Evolutionary conservation across 2,797 vertebrate species (phyloP), one percentile per base, ranked within the genome.

Genomic region (Melanotaenia trifasciata): DNA sequence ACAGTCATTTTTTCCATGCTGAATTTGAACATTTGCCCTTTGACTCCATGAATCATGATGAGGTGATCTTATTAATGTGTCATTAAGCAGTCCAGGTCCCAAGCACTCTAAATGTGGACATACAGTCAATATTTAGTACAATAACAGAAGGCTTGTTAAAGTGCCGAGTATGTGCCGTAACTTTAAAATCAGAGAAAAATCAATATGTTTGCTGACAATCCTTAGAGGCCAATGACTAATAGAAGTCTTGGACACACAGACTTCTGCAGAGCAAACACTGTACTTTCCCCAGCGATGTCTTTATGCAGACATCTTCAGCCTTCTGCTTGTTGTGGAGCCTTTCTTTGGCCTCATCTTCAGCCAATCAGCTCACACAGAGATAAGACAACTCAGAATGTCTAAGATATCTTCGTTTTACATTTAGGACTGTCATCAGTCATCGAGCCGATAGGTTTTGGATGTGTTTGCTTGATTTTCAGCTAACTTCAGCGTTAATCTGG

Each of bases 41-140:
- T 50, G 2, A 35, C 35, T 16, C 13, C 6, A 64, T 70, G 45
- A 83, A 54, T 84, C 66, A 71, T 26, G 12, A 38, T 33, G 9
- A 30, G 61, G 70, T 85, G 65, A 79, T 22, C 35, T 24, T 56
- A 69, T 63, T 22, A 3, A 30, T 61, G 53, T 28, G 57, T 77
- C 66, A 77, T 38, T 58, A 63, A 16, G 36, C 24, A 20, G 53
- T 58, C 40, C 24, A 18, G 24, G n/a, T 38, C 30, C 24, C 1
- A 38, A 38, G 43, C 18, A 45, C 40, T 66, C 26, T 3, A 30
- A 68, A 57, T 6, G 24, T 10, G 30, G 24, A 50, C 40, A 9
- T 32, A 16, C 14, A 51, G 33, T 56, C 30, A 60, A 33, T n/a
- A 56, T 22, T 20, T 45, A 64, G 61, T 47, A 61, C 36, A 47